A percentile compares a stretch with the other conserved stretches of the same genome.
Conservation (phyloP, 2,797 vertebrate species). For the Psittacula derbiana region DNA sequence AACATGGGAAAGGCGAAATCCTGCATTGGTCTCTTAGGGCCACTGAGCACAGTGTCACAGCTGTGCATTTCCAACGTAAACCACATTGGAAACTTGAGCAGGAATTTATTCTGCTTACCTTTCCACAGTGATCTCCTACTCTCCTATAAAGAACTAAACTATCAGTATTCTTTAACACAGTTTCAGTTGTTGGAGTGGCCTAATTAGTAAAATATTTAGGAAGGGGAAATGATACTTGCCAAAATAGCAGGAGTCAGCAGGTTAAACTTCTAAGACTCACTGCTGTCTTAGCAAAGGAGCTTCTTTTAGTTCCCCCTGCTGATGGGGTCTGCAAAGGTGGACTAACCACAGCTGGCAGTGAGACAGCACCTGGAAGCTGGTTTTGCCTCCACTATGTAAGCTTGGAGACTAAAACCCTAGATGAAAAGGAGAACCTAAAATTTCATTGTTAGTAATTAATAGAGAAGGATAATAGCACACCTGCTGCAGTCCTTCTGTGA, state of each 20-base stretch:
- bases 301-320: background rate
- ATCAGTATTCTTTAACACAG: background rate
- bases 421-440: background rate
- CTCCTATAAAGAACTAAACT: background rate
- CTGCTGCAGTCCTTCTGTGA: background rate
- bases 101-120: background rate
- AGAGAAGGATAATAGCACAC: background rate
- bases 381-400: background rate
- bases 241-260: background rate
- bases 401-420: background rate
- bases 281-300: background rate
- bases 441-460: background rate
- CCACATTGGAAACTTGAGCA: background rate
- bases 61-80: background rate
- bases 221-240: background rate
- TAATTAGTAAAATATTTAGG: background rate
- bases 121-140: background rate
- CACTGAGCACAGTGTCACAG: background rate
- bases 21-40: background rate
- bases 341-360: background rate
- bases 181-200: background rate
- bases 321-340: background rate
- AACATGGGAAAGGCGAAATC: background rate
- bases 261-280: background rate
- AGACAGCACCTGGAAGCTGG: background rate